Conservation (phyloP, 2,888 invertebrate genomes). For the Lasioglossum villosulum region DNA sequence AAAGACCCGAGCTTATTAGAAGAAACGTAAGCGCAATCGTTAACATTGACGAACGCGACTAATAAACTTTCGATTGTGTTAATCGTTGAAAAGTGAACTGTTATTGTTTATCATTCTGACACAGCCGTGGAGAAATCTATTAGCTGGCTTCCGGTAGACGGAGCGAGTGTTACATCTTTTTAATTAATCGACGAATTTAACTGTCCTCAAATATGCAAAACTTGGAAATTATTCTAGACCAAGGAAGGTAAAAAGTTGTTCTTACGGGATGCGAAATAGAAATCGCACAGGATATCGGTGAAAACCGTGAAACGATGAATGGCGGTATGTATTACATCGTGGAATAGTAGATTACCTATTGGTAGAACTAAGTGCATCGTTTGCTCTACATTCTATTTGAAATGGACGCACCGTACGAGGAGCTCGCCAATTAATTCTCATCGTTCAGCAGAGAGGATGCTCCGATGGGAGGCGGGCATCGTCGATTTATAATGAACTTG, state of each 20-base stretch:
- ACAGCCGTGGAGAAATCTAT: not conserved
- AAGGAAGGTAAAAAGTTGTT: not conserved
- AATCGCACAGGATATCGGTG: not conserved
- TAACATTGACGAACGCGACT: not conserved
- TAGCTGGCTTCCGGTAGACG: not conserved
- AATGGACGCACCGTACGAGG: slow-evolving; percentile 10
- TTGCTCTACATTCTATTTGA: slow-evolving; percentile 11
- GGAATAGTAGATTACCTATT: not conserved
- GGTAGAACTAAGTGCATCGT: not conserved
- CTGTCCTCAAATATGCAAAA: not conserved
- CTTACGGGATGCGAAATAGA: not conserved
- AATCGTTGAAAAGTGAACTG: slow-evolving; percentile 6
- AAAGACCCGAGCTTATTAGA: not conserved
- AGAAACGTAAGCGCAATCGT: not conserved
- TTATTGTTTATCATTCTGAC: not conserved
- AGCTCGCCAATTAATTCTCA: slow-evolving; percentile 48
- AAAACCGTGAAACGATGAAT: not conserved
- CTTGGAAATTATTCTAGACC: not conserved
- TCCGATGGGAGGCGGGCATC: slow-evolving; percentile 49
- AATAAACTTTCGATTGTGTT: not conserved
- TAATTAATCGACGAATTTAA: not conserved
- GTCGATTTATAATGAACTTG: slow-evolving; percentile 61
- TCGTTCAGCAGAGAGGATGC: slow-evolving; percentile 24
- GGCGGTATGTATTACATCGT: not conserved
- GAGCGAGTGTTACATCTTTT: not conserved